A percentile compares a stretch with the other conserved stretches of the same genome.
Conservation (phyloP, 2,113 vertebrate genomes). For the Aptenodytes forsteri region DNA sequence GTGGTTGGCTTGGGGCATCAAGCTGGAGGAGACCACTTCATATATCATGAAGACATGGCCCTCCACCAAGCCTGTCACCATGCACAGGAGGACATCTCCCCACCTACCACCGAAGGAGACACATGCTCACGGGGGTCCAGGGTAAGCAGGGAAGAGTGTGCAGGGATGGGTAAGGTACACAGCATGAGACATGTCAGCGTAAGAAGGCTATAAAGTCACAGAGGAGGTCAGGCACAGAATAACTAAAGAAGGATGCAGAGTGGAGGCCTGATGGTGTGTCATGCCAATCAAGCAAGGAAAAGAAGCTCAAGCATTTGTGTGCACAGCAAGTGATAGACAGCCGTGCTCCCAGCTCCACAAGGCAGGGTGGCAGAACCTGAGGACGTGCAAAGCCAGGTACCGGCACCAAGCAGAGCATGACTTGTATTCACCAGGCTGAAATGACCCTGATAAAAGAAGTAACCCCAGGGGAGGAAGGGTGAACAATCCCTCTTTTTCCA, state of each 20-base stretch:
- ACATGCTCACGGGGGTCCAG: rapidly evolving
- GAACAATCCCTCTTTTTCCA: not conserved
- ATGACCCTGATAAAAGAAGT: not conserved
- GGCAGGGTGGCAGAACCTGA: not conserved
- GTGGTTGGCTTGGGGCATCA: not conserved
- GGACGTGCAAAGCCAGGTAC: not conserved
- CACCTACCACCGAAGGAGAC: not conserved
- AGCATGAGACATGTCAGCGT: rapidly evolving
- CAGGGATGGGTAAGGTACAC: not conserved
- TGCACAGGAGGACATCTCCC: not conserved
- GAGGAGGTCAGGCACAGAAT: not conserved
- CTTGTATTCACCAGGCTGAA: not conserved
- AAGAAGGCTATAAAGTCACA: not conserved
- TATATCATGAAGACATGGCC: not conserved
- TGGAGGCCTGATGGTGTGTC: not conserved
- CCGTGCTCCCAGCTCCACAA: not conserved
- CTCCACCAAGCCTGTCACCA: not conserved
- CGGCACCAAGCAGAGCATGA: not conserved
- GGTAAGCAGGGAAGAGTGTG: not conserved
- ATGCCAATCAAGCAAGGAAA: not conserved
- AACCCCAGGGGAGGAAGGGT: not conserved
- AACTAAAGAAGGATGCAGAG: not conserved
- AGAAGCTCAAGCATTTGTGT: not conserved
- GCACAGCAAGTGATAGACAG: not conserved
- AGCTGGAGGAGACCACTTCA: not conserved